These are phyloP conservation scores for Uria aalge DNA, from an alignment of 2,113 vertebrate species.

Conservation along the genomic window DNA sequence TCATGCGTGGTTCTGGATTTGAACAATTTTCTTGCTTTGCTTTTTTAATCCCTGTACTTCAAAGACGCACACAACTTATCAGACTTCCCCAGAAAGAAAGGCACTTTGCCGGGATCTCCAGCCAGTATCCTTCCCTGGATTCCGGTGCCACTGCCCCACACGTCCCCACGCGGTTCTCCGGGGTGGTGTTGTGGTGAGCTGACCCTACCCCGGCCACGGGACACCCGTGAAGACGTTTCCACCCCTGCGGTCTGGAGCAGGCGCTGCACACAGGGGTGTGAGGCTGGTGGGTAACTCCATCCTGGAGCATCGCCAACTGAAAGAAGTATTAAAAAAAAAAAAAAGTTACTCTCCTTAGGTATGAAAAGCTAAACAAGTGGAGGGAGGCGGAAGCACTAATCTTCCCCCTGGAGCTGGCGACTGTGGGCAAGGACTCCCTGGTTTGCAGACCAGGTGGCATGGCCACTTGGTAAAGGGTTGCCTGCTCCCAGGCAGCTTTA, in stretches of 20 bases:
- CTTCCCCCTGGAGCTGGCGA: neutral
- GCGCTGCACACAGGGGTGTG: rapidly evolving
- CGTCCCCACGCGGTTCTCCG: rapidly evolving
- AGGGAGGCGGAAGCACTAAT: neutral
- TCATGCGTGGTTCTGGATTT: neutral
- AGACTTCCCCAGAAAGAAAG: neutral
- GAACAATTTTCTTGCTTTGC: neutral
- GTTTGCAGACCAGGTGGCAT: neutral
- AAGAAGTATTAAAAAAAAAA: neutral
- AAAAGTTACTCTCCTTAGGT: neutral
- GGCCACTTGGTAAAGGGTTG: neutral
- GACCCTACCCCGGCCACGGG: neutral
- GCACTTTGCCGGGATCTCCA: neutral
- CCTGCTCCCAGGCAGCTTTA: neutral
- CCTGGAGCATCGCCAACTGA: neutral
- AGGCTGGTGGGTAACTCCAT: rapidly evolving
- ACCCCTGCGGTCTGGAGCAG: neutral
- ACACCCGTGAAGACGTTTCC: rapidly evolving
- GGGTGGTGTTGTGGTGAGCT: rapidly evolving
- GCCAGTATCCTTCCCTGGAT: neutral
- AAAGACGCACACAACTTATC: neutral
- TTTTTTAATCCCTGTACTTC: neutral
- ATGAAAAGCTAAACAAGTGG: neutral
- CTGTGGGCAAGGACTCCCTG: neutral
- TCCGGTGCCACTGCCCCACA: neutral